These are phyloP conservation scores for Sparidentex hasta DNA, from an alignment of 2,797 vertebrate genomes.

Conservation along the genomic window DNA sequence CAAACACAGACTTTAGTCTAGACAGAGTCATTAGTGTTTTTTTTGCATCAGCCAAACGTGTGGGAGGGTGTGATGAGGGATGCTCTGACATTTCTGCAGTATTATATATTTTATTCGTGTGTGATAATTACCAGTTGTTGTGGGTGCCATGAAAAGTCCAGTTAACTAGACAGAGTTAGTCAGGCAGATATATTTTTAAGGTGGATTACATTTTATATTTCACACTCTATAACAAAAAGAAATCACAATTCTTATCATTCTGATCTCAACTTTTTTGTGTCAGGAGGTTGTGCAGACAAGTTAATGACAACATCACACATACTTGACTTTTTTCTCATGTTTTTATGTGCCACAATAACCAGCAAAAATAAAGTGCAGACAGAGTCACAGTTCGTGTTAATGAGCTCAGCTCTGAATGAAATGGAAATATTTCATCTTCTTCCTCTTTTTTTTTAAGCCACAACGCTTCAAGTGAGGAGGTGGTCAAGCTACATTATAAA, in stretches of 20 bases:
- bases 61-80: too few relatives aligned
- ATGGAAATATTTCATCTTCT: background rate
- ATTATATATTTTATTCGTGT: constrained; percentile 57
- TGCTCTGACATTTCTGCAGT: constrained; percentile 44
- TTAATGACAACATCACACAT: constrained; percentile 31
- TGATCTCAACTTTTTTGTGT: constrained; percentile 29
- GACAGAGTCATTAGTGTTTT: too few relatives aligned
- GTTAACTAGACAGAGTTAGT: constrained; percentile 26
- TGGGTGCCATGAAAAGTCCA: constrained; percentile 33
- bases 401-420: constrained; percentile 51
- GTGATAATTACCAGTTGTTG: constrained; percentile 56
- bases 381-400: constrained; percentile 34
- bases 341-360: constrained; percentile 37
- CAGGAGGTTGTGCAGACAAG: constrained; percentile 1
- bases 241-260: constrained; percentile 28
- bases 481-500: constrained; percentile 50
- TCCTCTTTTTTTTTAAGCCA: constrained; percentile 23
- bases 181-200: constrained; percentile 42
- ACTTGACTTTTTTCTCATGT: constrained; percentile 21
- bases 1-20: too few relatives aligned
- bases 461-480: constrained; percentile 2
- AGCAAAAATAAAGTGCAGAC: constrained; percentile 41
- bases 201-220: constrained; percentile 62
- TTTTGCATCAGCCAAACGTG: too few relatives aligned
- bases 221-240: constrained; percentile 47